A percentile compares a stretch with the other conserved stretches of the same genome.
phyloP scores from a whole-genome alignment of 2,797 vertebrate genomes.

The Girardinus metallicus region DNA sequence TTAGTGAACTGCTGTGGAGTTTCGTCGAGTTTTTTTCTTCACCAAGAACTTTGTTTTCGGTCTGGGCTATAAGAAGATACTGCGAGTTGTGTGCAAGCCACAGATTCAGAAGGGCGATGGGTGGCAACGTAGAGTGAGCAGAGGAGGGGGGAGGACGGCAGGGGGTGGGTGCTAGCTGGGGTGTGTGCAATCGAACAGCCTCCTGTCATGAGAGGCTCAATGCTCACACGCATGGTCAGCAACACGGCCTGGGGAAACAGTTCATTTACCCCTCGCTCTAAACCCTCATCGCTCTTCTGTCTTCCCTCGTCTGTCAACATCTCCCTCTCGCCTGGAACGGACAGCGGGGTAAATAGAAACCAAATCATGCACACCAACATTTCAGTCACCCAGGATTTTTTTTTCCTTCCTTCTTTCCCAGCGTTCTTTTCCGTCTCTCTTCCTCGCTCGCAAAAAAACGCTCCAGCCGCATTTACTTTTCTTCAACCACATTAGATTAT shows the following conservation, averaged over 20 bases:
- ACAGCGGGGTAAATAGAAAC: slow-evolving; percentile 77
- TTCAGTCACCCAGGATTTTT: slow-evolving; percentile 69
- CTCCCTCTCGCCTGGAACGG: slow-evolving; percentile 77
- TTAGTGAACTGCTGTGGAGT: slow-evolving; percentile 10
- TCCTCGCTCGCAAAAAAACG: slow-evolving; percentile 36
- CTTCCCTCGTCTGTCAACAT: slow-evolving; percentile 84
- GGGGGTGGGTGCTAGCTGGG: slow-evolving; percentile 34
- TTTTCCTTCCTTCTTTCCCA: neutral
- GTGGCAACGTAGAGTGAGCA: slow-evolving; percentile 55
- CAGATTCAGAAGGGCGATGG: slow-evolving; percentile 48
- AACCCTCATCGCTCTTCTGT: slow-evolving; percentile 83
- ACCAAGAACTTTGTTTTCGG: slow-evolving; percentile 60
- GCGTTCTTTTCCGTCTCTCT: slow-evolving; percentile 36
- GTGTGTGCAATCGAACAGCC: slow-evolving; percentile 74
- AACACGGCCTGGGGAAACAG: slow-evolving; percentile 84
- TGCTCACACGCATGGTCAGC: slow-evolving; percentile 86
- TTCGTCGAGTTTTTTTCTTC: slow-evolving; percentile 36
- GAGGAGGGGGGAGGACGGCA: neutral
- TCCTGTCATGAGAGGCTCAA: slow-evolving; percentile 81
- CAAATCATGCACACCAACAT: slow-evolving; percentile 77
- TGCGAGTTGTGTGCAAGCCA: slow-evolving; percentile 8
- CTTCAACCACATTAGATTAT: slow-evolving; percentile 33
- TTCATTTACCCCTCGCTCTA: slow-evolving; percentile 84
- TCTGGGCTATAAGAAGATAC: slow-evolving; percentile 43
- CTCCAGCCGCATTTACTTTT: slow-evolving; percentile 18